These are phyloP conservation scores for Homarus americanus DNA, from an alignment of 1,140 invertebrate genomes.

Conservation along the genomic window DNA sequence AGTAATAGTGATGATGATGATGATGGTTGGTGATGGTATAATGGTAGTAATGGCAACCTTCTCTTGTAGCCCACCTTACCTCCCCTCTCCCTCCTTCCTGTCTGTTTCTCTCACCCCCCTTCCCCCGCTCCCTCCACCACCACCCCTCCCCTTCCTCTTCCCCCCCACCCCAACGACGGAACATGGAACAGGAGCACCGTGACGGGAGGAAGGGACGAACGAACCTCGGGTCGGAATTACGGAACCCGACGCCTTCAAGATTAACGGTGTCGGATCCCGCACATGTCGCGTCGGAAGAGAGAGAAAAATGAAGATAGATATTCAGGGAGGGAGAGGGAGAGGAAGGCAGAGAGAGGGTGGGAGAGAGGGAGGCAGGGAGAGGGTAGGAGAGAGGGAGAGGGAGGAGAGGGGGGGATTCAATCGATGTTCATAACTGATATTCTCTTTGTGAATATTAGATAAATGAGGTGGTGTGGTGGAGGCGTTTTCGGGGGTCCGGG, in stretches of 20 bases:
- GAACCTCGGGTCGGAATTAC: constrained; percentile 21
- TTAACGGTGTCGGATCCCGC: constrained; percentile 51
- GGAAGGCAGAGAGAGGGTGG: too few species aligned
- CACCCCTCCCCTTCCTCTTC: neutral
- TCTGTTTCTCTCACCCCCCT: too few species aligned
- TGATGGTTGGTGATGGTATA: too few species aligned
- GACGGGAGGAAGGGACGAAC: too few species aligned
- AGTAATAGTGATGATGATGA: too few species aligned
- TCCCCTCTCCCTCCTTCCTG: too few species aligned
- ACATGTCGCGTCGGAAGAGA: constrained; percentile 38
- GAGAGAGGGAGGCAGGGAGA: too few species aligned
- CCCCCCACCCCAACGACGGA: neutral
- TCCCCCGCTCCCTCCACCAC: too few species aligned
- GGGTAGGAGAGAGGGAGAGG: too few species aligned
- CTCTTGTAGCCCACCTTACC: too few species aligned
- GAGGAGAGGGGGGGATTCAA: neutral
- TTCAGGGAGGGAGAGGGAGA: neutral
- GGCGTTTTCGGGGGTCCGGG: neutral
- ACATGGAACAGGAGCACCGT: constrained; percentile 4
- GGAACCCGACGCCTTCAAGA: constrained; percentile 33
- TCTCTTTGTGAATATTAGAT: constrained; percentile 27
- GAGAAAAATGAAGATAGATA: constrained; percentile 56
- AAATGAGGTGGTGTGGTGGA: neutral
- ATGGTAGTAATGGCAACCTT: too few species aligned
- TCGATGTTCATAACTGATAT: constrained; percentile 28